Percentiles rank a stretch among this genome's conserved stretches.
phyloP scores from a whole-genome alignment of 2,797 vertebrate genomes.

The Zalophus californianus region DNA sequence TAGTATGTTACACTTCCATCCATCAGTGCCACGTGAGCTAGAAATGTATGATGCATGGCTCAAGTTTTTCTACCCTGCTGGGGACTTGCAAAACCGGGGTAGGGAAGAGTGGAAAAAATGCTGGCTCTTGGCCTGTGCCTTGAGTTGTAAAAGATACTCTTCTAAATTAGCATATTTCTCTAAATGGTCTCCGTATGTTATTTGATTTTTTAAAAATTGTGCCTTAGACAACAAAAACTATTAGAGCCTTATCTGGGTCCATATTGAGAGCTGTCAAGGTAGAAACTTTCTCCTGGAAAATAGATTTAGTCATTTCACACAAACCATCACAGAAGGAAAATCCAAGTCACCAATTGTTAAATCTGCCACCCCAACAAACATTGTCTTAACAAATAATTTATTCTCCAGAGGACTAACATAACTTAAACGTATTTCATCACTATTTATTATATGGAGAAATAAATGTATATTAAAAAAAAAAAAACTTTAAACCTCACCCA shows the following conservation, averaged over 20 bases:
- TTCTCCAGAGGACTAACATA: not conserved
- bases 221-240: not conserved
- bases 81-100: not conserved
- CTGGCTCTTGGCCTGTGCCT: not conserved
- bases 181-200: not conserved
- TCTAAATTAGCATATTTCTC: not conserved
- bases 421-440: not conserved
- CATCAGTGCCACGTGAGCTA: not conserved
- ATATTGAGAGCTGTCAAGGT: not conserved
- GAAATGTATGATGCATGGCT: not conserved
- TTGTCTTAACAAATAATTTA: constrained; percentile 18
- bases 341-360: not conserved
- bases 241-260: not conserved
- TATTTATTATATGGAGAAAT: not conserved
- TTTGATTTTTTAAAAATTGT: constrained; percentile 24
- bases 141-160: constrained; percentile 13
- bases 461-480: not conserved
- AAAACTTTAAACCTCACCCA: constrained; percentile 60
- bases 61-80: not conserved
- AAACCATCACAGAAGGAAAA: not conserved
- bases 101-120: not conserved
- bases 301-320: not conserved
- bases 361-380: not conserved
- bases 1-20: not conserved
- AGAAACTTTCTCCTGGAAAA: not conserved